Conservation (phyloP, 2,888 invertebrate genomes). For the Automeris io region DNA sequence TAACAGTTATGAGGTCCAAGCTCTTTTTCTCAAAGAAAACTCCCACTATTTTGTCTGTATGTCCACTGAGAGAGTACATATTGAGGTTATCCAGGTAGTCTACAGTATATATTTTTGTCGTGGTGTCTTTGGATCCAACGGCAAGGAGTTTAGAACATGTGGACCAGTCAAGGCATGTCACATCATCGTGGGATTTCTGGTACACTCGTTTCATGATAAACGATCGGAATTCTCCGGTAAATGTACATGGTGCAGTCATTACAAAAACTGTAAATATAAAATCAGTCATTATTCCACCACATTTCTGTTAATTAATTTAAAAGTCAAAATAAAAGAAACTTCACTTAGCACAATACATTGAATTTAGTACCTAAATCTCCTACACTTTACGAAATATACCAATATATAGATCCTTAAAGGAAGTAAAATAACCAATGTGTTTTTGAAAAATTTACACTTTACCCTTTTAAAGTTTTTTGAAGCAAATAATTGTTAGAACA, state of each 20-base stretch:
- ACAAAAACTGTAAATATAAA: slow-evolving; percentile 81
- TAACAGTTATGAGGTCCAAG: slow-evolving; percentile 89
- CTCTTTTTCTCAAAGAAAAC: slow-evolving; percentile 93
- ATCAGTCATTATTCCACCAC: too few relatives aligned
- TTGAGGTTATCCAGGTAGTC: slow-evolving; percentile 85
- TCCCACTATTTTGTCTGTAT: slow-evolving; percentile 89
- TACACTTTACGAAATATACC: too few relatives aligned
- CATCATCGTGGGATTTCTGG: slow-evolving; percentile 88
- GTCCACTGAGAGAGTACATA: slow-evolving; percentile 87
- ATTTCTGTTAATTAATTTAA: too few relatives aligned
- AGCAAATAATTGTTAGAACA: too few relatives aligned
- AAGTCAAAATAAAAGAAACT: too few relatives aligned
- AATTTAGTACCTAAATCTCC: neutral
- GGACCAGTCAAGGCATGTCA: slow-evolving; percentile 95
- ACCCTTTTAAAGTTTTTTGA: too few relatives aligned
- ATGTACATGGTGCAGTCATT: slow-evolving; percentile 89
- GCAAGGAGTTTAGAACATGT: slow-evolving; percentile 91
- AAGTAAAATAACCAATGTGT: too few relatives aligned
- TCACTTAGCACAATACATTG: too few relatives aligned
- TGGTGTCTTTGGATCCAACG: slow-evolving; percentile 93
- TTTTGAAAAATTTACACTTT: too few relatives aligned
- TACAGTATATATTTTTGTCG: slow-evolving; percentile 89
- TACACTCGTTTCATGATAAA: slow-evolving; percentile 91
- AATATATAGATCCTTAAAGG: too few relatives aligned
- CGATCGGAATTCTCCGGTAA: slow-evolving; percentile 90